These are phyloP conservation scores for Cheilosia vernalis DNA, from an alignment of 2,888 invertebrate species.

Conservation along the genomic window DNA sequence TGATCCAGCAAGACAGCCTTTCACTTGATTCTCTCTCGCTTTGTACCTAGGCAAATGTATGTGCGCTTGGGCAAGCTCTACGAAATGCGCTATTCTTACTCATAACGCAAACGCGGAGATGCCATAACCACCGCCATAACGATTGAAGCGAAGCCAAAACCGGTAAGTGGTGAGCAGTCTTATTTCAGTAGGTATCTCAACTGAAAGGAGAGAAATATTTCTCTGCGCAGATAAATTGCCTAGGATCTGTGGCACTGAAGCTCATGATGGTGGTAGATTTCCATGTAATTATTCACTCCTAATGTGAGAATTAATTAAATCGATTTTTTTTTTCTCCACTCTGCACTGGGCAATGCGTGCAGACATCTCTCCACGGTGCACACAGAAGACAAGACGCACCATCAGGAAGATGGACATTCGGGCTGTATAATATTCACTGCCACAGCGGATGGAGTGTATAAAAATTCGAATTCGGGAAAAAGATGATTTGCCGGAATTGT, in stretches of 20 bases:
- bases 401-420: slow-evolving; percentile 39
- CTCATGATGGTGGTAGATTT: slow-evolving; percentile 54
- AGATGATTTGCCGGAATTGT: slow-evolving; percentile 66
- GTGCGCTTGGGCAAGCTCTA: background rate
- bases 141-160: slow-evolving; percentile 42
- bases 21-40: slow-evolving; percentile 55
- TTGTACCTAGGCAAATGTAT: slow-evolving; percentile 55
- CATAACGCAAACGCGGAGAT: slow-evolving; percentile 38
- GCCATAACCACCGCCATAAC: slow-evolving; percentile 36
- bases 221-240: slow-evolving; percentile 22
- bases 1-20: slow-evolving; percentile 69
- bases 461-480: slow-evolving; percentile 52
- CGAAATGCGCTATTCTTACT: slow-evolving; percentile 38
- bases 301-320: slow-evolving; percentile 75
- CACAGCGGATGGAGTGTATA: slow-evolving; percentile 23
- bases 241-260: slow-evolving; percentile 27
- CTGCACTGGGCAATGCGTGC: slow-evolving; percentile 14
- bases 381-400: slow-evolving; percentile 4
- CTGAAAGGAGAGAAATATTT: slow-evolving; percentile 19
- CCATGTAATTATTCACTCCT: slow-evolving; percentile 71
- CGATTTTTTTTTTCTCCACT: slow-evolving; percentile 36
- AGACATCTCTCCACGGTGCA: slow-evolving; percentile 18
- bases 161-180: slow-evolving; percentile 32
- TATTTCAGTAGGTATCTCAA: background rate
- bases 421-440: slow-evolving; percentile 23